phyloP scores from a whole-genome alignment of 2,888 invertebrate species.

The Oxyteleia sp. region DNA sequence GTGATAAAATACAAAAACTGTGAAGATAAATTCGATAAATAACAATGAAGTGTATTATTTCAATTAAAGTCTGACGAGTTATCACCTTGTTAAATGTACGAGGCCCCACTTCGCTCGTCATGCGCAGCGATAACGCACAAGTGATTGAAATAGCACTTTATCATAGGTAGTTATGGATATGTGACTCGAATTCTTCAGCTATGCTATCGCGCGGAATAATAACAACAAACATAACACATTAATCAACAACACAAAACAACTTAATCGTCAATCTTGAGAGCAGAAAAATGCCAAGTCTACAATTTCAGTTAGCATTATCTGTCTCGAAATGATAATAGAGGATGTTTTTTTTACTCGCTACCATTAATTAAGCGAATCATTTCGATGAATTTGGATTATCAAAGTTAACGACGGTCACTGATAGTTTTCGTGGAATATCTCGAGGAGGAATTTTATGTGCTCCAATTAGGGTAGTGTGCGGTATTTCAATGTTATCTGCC shows the following conservation, averaged over 20 bases:
- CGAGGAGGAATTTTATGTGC: no score
- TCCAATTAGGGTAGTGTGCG: no score
- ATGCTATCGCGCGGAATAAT: constrained; percentile 36
- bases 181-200: constrained; percentile 48
- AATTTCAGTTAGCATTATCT: constrained; percentile 1
- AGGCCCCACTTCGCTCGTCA: constrained; percentile 55
- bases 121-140: constrained; percentile 52
- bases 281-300: background rate
- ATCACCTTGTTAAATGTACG: constrained; percentile 62
- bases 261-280: constrained; percentile 39
- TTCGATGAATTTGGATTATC: no score
- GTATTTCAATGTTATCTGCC: no score
- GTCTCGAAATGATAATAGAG: background rate
- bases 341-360: no score
- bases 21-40: constrained; percentile 55
- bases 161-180: constrained; percentile 55
- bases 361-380: no score
- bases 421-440: no score
- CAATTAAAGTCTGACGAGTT: constrained; percentile 66
- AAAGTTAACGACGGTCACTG: no score
- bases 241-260: constrained; percentile 36
- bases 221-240: constrained; percentile 34
- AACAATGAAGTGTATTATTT: constrained; percentile 68
- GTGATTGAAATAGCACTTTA: constrained; percentile 65
- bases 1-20: constrained; percentile 38